These are phyloP conservation scores for Tolypeutes matacus DNA, from an alignment of 2,797 vertebrate species.

Conservation along the genomic window DNA sequence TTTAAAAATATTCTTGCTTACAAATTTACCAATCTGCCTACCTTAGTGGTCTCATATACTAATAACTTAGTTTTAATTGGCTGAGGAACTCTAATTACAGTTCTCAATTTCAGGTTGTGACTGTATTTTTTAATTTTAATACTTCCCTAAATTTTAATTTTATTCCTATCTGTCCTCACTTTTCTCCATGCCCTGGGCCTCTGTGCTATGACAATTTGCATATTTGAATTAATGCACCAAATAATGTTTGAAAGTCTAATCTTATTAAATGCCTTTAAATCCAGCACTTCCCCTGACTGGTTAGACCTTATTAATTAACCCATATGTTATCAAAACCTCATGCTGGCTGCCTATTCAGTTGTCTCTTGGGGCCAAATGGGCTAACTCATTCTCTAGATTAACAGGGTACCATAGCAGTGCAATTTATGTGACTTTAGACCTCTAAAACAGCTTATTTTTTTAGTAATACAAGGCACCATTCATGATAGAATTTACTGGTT, in stretches of 20 bases:
- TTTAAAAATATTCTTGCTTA: constrained; percentile 35
- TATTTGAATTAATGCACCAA: constrained; percentile 79
- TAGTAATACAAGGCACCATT: background rate
- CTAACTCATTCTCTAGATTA: constrained; percentile 28
- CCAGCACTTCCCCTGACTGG: constrained; percentile 64
- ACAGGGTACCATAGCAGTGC: background rate
- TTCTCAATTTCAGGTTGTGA: constrained; percentile 46
- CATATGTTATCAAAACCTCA: constrained; percentile 67
- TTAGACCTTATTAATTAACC: constrained; percentile 79
- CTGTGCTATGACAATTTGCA: constrained; percentile 70
- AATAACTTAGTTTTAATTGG: constrained; percentile 13
- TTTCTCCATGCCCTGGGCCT: constrained; percentile 21
- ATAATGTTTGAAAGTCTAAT: constrained; percentile 79
- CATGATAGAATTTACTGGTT: constrained; percentile 43
- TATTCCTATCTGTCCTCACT: constrained; percentile 53
- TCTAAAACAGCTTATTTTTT: constrained; percentile 19
- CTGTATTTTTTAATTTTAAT: constrained; percentile 71
- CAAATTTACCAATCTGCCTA: background rate
- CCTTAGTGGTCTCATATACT: background rate
- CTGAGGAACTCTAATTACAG: constrained; percentile 51
- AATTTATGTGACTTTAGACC: constrained; percentile 11
- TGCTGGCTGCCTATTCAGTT: constrained; percentile 42
- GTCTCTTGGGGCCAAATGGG: constrained; percentile 51
- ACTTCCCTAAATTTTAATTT: constrained; percentile 72
- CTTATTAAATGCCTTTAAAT: constrained; percentile 75